These are phyloP conservation scores for Automeris io DNA, from an alignment of 2,888 invertebrate genomes.

Conservation along the genomic window DNA sequence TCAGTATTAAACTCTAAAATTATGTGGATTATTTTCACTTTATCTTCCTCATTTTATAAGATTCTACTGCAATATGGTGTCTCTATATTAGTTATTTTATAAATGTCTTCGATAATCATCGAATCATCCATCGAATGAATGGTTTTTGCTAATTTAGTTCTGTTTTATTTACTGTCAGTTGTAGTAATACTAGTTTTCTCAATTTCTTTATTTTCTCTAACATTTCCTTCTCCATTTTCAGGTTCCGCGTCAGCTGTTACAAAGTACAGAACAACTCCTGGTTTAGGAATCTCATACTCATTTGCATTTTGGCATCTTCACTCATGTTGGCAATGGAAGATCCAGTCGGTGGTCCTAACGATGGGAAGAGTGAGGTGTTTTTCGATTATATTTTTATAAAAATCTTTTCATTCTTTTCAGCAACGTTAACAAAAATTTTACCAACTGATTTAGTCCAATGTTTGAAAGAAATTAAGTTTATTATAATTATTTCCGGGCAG, in stretches of 20 bases:
- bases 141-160: no score
- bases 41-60: no score
- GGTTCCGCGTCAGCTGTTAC: slow-evolving; percentile 96
- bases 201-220: neutral
- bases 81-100: neutral
- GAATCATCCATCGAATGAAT: neutral
- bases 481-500: no score
- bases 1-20: no score
- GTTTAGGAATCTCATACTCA: slow-evolving; percentile 95
- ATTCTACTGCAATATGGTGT: no score
- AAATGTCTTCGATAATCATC: neutral
- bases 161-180: no score
- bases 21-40: no score
- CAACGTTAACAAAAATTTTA: no score
- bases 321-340: slow-evolving; percentile 99
- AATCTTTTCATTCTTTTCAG: no score
- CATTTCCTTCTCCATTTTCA: slow-evolving; percentile 38
- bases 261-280: slow-evolving; percentile 95
- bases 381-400: neutral
- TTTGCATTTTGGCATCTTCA: slow-evolving; percentile 98
- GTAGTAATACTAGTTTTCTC: no score
- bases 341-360: slow-evolving; percentile 78
- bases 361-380: slow-evolving; percentile 43
- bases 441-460: no score
- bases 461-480: no score